phyloP scores from a whole-genome alignment of 2,888 invertebrate species.

The Crematogaster levior region DNA sequence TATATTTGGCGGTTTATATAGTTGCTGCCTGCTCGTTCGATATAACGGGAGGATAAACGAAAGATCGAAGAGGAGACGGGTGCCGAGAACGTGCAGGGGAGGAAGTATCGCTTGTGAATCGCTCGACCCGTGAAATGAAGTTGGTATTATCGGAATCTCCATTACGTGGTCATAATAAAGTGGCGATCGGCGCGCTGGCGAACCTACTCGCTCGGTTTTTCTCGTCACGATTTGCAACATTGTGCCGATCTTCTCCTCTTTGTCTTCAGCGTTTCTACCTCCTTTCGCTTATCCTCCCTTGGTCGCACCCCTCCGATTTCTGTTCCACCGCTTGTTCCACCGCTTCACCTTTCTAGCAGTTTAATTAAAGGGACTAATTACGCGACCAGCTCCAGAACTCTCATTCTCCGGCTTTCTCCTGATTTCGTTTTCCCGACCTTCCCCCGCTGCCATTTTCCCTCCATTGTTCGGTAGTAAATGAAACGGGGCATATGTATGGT shows the following conservation, averaged over 20 bases:
- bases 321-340: slow-evolving; percentile 24
- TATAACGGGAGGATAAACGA: slow-evolving; percentile 37
- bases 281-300: slow-evolving; percentile 10
- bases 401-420: slow-evolving; percentile 35
- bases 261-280: slow-evolving; percentile 30
- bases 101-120: slow-evolving; percentile 45
- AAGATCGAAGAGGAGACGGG: slow-evolving; percentile 17
- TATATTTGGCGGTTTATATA: slow-evolving; percentile 14
- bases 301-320: neutral
- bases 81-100: slow-evolving; percentile 8
- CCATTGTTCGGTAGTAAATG: slow-evolving; percentile 46
- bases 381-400: slow-evolving; percentile 50
- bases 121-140: slow-evolving; percentile 45
- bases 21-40: slow-evolving; percentile 5
- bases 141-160: slow-evolving; percentile 54
- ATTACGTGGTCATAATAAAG: slow-evolving; percentile 60
- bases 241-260: slow-evolving; percentile 45
- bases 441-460: neutral
- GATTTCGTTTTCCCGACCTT: slow-evolving; percentile 24
- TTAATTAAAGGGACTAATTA: slow-evolving; percentile 70
- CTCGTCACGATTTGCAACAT: slow-evolving; percentile 49
- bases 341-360: slow-evolving; percentile 49
- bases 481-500: slow-evolving; percentile 24
- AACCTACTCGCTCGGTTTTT: slow-evolving; percentile 38
- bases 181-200: slow-evolving; percentile 20